phyloP scores from a whole-genome alignment of 2,888 invertebrate species.

The Stenotaenia linearis region DNA sequence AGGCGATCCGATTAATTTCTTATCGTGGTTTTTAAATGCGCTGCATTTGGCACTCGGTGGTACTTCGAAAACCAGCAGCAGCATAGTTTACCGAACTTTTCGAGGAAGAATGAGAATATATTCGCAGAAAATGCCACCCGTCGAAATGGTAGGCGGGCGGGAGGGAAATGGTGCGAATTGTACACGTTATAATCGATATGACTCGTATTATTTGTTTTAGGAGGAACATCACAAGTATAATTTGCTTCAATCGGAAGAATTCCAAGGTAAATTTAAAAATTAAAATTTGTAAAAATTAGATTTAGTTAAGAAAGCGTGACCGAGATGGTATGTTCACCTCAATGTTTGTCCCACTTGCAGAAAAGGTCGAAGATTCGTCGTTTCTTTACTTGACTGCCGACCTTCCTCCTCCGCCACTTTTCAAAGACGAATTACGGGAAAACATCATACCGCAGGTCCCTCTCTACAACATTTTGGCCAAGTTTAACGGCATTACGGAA shows the following conservation, averaged over 20 bases:
- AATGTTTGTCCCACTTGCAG: conserved; percentile 45
- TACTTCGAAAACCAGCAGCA: conserved; percentile 57
- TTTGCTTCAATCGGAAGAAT: conserved; percentile 73
- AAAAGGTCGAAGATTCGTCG: conserved; percentile 80
- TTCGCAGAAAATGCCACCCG: conserved; percentile 85
- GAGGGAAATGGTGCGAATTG: not conserved
- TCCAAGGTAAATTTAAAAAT: conserved; percentile 52
- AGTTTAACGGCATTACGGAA: conserved; percentile 91
- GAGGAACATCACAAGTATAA: conserved; percentile 81
- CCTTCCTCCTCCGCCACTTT: conserved; percentile 92
- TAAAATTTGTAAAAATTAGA: not conserved
- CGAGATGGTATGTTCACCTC: not conserved
- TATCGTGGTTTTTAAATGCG: conserved; percentile 97
- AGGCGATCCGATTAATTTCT: conserved; percentile 96
- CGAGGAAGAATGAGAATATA: conserved; percentile 84
- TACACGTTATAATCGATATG: not conserved
- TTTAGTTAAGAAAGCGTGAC: too few relatives aligned
- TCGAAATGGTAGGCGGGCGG: conserved; percentile 56
- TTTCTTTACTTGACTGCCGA: conserved; percentile 97
- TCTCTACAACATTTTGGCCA: conserved; percentile 83
- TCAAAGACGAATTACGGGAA: conserved; percentile 94
- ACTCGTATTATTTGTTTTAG: conserved; percentile 44
- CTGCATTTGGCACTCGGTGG: conserved; percentile 91
- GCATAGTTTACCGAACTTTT: conserved; percentile 89
- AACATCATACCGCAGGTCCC: conserved; percentile 98